Base-by-base conservation (phyloP, 2,113 vertebrate species). In the Psittacara wagleri region DNA sequence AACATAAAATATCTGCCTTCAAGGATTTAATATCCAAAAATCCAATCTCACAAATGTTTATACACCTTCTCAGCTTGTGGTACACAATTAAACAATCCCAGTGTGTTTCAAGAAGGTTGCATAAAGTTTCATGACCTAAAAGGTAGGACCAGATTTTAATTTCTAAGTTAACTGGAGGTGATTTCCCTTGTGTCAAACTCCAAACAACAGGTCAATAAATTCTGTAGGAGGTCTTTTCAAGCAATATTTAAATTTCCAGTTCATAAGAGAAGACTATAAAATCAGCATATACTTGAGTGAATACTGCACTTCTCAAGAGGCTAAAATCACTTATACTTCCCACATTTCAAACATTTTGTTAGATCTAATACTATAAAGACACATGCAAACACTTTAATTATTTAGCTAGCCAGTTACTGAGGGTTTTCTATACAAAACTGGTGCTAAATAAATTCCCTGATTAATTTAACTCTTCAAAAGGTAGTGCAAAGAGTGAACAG, bases 191-290 rank as follows among this genome's bases (percentile, higher is more conserved):
- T 57, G 86, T 90, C 83, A 90, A 75, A 63, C 13, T 18, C 81
- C 46, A 79, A 93, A 84, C 57, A 95, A 81, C 63, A 92, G 86
- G 89, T 84, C 92, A 90, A 78, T 91, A 86, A 57, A 92, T 90
- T 95, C 92, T 81, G 64, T 48, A 94, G 82, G 59, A 97, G 43
- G 59, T 31, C 55, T 93, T 88, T 86, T 90, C 75, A 94, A 90
- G 52, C 44, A 86, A 23, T 89, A 90, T 85, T 83, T 94, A 95
- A 81, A 94, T 94, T 84, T 92, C 88, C 31, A 79, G 31, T 55
- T 55, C 88, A 90, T 62, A 86, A 57, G 13, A 76, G 51, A 85
- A 87, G 85, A 78, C 18, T 80, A 73, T 63, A 72, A 94, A 88
- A 90, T 62, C 37, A 81, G 72, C 61, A 75, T 43, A 80, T 70